Base-by-base conservation (phyloP, 2,888 invertebrate species). In the Cephus sareptanus region DNA sequence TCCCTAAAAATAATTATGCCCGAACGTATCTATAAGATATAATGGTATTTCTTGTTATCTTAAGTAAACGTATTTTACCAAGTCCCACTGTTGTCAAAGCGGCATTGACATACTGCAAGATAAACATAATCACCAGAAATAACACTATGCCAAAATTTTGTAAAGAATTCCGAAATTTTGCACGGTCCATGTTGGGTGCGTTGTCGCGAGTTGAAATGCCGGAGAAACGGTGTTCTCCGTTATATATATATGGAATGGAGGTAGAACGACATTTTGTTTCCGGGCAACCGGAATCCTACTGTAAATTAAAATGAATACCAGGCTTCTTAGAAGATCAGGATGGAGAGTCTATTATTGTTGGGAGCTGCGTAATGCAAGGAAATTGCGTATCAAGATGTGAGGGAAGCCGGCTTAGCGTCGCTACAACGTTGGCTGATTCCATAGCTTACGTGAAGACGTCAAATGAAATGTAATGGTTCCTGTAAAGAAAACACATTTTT, bases 291-390 rank as follows among this genome's bases (percentile, higher is more conserved):
- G 15, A 40, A 40, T 40, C 40, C 40, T 15, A 40, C 4, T 40
- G 15, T 40, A 40, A 40, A 40, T 40, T 40, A 40, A 15, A 40
- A 40, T 40, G 40, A 40, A 40, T 15, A 15, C 40, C 40, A 40
- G 15, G 40, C 40, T 40, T 40, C 15, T 40, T 15, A 40, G 40
- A 40, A 40, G 40, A 40, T 40, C 40, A 40, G 40, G 40, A 40
- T 40, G 15, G 40, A 40, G 15, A 6, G 40, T 40, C 40, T 40
- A 15, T 15, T 40, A 15, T 40, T 40, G 40, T 40, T 15, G 40
- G 15, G 15, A 40, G 15, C 40, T 40, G 75, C 75, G 34, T 75
- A 75, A 75, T 68, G 75, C 30, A 71, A 75, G 69, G 77, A 79
- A 75, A 79, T 79, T 33, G 70, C 70, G 70, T 31, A 70, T 30